A percentile compares a stretch with the other conserved stretches of the same genome.
Conservation (phyloP, 2,888 invertebrate genomes). For the Tiliacea aurago region DNA sequence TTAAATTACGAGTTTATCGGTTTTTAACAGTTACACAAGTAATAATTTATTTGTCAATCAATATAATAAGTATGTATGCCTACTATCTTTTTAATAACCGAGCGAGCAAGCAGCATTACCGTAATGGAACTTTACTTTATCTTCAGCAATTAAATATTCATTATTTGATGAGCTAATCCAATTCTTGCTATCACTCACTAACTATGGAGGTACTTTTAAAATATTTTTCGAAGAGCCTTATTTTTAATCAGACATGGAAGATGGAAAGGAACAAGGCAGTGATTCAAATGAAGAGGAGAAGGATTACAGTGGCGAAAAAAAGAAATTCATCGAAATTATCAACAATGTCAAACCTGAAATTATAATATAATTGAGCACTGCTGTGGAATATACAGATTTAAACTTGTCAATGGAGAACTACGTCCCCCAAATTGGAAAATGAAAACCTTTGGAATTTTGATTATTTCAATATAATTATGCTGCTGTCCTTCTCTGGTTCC, state of each 20-base stretch:
- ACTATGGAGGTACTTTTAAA: constrained; percentile 7
- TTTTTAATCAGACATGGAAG: background rate
- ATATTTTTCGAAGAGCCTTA: background rate
- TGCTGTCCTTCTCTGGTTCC: constrained; percentile 6
- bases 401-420: constrained; percentile 23
- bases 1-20: too few species aligned
- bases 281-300: constrained; percentile 9
- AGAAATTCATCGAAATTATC: constrained; percentile 18
- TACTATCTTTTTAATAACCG: background rate
- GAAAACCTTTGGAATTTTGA: constrained; percentile 31
- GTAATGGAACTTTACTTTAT: constrained; percentile 15
- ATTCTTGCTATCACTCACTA: background rate
- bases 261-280: background rate
- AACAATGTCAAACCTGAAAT: constrained; percentile 26
- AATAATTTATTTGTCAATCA: background rate
- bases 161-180: background rate
- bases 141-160: background rate
- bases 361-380: constrained; percentile 16
- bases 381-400: constrained; percentile 31
- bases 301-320: background rate
- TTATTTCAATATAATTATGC: constrained; percentile 17
- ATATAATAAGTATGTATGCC: background rate
- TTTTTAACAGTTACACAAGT: constrained; percentile 64
- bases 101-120: constrained; percentile 16
- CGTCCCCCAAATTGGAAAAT: constrained; percentile 30